Conservation (phyloP, 2,797 vertebrate genomes). For the Sebastes hubbsi region DNA sequence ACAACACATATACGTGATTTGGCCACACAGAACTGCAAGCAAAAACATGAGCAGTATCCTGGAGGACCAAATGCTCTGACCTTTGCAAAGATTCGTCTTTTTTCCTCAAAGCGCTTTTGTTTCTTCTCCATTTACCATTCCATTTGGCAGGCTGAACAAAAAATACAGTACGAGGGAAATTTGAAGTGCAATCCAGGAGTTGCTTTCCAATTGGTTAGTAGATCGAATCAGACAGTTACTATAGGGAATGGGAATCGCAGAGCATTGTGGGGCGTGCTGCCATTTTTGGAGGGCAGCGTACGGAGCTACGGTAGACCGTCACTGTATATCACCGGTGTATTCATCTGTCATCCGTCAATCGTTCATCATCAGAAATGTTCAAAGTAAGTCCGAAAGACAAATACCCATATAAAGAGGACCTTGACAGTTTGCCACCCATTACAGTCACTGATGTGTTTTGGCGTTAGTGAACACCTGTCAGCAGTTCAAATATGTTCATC, state of each 20-base stretch:
- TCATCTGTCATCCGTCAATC: too few relatives aligned
- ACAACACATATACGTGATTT: constrained; percentile 23
- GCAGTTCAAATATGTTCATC: too few relatives aligned
- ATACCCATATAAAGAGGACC: too few relatives aligned
- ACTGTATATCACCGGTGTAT: too few relatives aligned
- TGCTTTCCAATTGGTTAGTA: constrained; percentile 22
- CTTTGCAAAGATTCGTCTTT: constrained; percentile 60
- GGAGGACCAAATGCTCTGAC: constrained; percentile 56
- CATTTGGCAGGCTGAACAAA: constrained; percentile 36
- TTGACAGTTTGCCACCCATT: too few relatives aligned
- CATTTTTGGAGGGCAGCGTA: too few relatives aligned
- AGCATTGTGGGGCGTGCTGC: too few relatives aligned
- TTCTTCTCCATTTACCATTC: constrained; percentile 50
- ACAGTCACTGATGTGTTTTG: too few relatives aligned
- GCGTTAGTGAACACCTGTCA: too few relatives aligned
- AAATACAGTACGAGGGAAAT: neutral
- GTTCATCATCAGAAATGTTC: too few relatives aligned
- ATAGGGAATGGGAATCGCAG: too few relatives aligned
- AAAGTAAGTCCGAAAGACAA: rapidly evolving
- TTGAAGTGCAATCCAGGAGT: constrained; percentile 31
- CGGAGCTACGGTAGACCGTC: too few relatives aligned
- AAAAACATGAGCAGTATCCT: constrained; percentile 42
- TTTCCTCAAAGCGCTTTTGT: constrained; percentile 38
- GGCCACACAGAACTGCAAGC: neutral
- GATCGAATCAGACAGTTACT: constrained; percentile 23